Conservation (phyloP, 2,113 vertebrate genomes). For the Sciurus niger region DNA sequence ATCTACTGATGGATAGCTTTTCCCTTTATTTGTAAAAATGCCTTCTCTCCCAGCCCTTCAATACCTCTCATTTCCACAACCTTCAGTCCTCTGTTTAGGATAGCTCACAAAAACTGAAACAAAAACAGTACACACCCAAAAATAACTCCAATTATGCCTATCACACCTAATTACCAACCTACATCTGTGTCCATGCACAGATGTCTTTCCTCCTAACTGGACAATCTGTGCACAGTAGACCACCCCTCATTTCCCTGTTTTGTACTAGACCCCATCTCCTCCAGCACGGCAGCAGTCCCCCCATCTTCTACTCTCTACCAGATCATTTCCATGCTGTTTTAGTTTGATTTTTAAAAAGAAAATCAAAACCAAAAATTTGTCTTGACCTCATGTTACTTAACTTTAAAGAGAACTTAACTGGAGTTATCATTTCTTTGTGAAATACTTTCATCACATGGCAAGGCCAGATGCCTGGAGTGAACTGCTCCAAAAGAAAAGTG, state of each 20-base stretch:
- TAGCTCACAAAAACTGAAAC: not conserved
- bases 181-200: not conserved
- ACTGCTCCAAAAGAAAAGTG: no score
- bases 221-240: not conserved
- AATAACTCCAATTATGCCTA: not conserved
- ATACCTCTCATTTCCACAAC: not conserved
- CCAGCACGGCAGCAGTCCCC: not conserved
- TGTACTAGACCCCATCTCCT: not conserved
- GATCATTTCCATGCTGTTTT: not conserved
- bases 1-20: not conserved
- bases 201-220: not conserved
- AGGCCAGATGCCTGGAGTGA: no score
- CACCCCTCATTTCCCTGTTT: not conserved
- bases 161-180: not conserved
- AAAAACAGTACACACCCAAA: not conserved
- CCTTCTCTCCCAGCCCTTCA: not conserved
- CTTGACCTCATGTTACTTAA: not conserved
- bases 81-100: not conserved
- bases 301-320: accelerated
- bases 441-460: not conserved
- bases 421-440: not conserved
- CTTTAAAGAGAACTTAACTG: slow-evolving; percentile 41
- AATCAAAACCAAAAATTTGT: not conserved
- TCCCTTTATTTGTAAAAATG: not conserved
- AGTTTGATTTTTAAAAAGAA: not conserved